Evolutionary conservation across 2,797 vertebrate species (phyloP).

Genomic region (Scolopax rusticola): DNA sequence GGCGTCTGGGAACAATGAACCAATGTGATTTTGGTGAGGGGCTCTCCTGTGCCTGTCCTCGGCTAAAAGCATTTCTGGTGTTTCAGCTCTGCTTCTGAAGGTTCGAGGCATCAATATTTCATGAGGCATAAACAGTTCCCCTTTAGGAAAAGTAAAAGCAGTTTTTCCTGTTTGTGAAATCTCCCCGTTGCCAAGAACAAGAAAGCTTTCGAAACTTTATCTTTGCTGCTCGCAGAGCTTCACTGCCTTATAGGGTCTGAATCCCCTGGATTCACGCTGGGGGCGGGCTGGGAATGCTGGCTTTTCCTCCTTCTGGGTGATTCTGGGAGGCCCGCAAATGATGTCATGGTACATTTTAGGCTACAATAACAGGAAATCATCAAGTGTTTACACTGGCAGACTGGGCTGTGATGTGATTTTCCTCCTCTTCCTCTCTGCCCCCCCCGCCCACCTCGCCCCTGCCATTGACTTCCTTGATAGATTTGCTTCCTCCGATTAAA

Average conservation of each 20-base stretch:
- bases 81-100: slow-evolving; percentile 11
- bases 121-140: slow-evolving; percentile 42
- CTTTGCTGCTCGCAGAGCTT: slow-evolving; percentile 30
- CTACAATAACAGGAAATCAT: slow-evolving; percentile 88
- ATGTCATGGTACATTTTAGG: slow-evolving; percentile 82
- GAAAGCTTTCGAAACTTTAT: slow-evolving; percentile 49
- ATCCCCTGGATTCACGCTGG: slow-evolving; percentile 36
- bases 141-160: slow-evolving; percentile 75
- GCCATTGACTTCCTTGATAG: slow-evolving; percentile 77
- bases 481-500: slow-evolving; percentile 85
- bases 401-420: slow-evolving; percentile 75
- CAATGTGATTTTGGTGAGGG: not conserved
- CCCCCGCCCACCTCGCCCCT: slow-evolving; percentile 39
- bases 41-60: not conserved
- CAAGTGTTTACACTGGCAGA: slow-evolving; percentile 82
- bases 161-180: slow-evolving; percentile 77
- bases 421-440: slow-evolving; percentile 60
- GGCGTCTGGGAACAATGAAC: not conserved
- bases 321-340: slow-evolving; percentile 78
- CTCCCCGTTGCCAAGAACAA: slow-evolving; percentile 63
- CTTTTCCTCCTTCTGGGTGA: slow-evolving; percentile 70
- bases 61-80: not conserved
- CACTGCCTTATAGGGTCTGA: slow-evolving; percentile 81
- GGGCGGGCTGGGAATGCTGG: slow-evolving; percentile 65
- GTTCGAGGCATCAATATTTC: slow-evolving; percentile 29